Percentiles rank a stretch among this genome's conserved stretches.
These are phyloP conservation scores for Argyra leucocephala DNA, from an alignment of 2,888 invertebrate species.

Conservation along the genomic window DNA sequence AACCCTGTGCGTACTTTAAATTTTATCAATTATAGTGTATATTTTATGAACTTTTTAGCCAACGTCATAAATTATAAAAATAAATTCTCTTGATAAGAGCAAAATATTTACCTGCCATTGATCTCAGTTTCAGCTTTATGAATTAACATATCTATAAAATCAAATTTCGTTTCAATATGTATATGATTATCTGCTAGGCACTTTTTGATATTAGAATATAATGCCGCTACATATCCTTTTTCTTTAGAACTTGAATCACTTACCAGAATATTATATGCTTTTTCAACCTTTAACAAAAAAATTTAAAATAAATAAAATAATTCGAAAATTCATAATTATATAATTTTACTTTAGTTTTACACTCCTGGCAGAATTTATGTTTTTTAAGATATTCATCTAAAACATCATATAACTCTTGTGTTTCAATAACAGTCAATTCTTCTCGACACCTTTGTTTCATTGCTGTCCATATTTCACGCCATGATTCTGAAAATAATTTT, in stretches of 20 bases:
- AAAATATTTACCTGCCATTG: conserved; percentile 56
- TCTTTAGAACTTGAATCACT: conserved; percentile 79
- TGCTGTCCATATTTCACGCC: conserved; percentile 77
- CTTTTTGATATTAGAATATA: conserved; percentile 78
- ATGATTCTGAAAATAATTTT: conserved; percentile 60
- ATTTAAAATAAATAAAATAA: conserved; percentile 9
- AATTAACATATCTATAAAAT: conserved; percentile 80
- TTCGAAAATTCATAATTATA: conserved; percentile 8
- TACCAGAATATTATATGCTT: conserved; percentile 78
- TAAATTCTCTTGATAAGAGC: too few relatives aligned
- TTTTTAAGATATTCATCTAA: conserved; percentile 83
- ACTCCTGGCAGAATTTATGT: conserved; percentile 89
- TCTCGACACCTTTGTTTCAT: conserved; percentile 71
- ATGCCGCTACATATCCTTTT: conserved; percentile 76
- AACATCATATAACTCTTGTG: conserved; percentile 72
- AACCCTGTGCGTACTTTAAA: too few relatives aligned
- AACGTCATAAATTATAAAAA: too few relatives aligned
- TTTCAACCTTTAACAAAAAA: conserved; percentile 46
- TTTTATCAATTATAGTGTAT: too few relatives aligned
- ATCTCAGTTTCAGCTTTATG: conserved; percentile 85
- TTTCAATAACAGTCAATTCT: conserved; percentile 80
- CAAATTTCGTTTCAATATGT: conserved; percentile 77
- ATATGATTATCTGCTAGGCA: conserved; percentile 80
- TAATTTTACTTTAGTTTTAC: conserved; percentile 71
- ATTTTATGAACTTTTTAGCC: too few relatives aligned